phyloP scores from a whole-genome alignment of 2,888 invertebrate species.

The Melanostoma scalare region DNA sequence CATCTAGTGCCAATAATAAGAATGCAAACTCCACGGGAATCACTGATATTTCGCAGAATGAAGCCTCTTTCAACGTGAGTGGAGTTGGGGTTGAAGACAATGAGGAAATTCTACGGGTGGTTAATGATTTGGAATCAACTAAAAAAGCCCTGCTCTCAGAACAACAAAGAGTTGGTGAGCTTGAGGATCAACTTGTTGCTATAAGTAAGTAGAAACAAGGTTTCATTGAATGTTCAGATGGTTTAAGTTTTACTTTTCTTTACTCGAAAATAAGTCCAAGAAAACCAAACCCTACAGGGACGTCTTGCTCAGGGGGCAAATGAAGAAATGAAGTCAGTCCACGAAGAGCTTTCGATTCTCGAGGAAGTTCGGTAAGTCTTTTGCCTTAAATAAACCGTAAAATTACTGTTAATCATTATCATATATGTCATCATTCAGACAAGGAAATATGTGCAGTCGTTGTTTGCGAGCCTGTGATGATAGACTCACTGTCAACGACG shows the following conservation, averaged over 20 bases:
- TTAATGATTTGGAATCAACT: slow-evolving; percentile 88
- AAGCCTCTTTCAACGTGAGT: slow-evolving; percentile 67
- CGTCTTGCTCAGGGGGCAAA: slow-evolving; percentile 83
- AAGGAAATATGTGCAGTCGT: slow-evolving; percentile 91
- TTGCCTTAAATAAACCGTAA: not conserved
- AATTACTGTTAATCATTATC: not conserved
- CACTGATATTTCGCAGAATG: slow-evolving; percentile 75
- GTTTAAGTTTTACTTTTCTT: not conserved
- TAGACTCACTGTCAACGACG: slow-evolving; percentile 82
- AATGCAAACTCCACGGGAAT: slow-evolving; percentile 79
- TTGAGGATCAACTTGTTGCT: slow-evolving; percentile 89
- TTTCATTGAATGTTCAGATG: not conserved
- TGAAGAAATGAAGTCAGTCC: slow-evolving; percentile 88
- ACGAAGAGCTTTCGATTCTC: slow-evolving; percentile 91
- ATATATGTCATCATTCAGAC: slow-evolving; percentile 82
- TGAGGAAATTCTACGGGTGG: slow-evolving; percentile 83
- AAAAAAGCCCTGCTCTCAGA: slow-evolving; percentile 88
- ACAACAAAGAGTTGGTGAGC: slow-evolving; percentile 88
- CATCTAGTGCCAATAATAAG: slow-evolving; percentile 73
- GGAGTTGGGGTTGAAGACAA: slow-evolving; percentile 77
- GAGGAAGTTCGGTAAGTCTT: slow-evolving; percentile 90
- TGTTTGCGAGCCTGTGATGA: slow-evolving; percentile 88
- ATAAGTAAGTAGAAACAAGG: slow-evolving; percentile 77
- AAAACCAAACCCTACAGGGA: slow-evolving; percentile 80
- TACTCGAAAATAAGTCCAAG: slow-evolving; percentile 77